Base-by-base conservation (phyloP, 92 coral and sea anemone species). In the Porites rus region DNA sequence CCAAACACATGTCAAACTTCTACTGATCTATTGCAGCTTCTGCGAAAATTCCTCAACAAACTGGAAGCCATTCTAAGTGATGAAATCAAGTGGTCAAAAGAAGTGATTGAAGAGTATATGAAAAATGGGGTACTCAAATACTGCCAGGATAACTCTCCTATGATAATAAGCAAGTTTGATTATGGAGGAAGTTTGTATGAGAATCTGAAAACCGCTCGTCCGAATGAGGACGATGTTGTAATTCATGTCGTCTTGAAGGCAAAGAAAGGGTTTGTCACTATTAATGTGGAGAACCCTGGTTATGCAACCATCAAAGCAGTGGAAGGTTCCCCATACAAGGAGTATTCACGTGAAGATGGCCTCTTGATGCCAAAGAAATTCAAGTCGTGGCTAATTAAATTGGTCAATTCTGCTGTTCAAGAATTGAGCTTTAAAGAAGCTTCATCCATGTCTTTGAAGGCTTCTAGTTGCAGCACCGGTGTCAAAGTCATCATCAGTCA, bases 111-210 rank as follows among this genome's bases (percentile, higher is more conserved):
- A 16, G 83, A 75, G 31, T 72, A 67, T 43, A 53, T 94, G 61
- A 87, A 82, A 22, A 85, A 89, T 54, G 69, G 77, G 6, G 60
- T 89, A 28, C 88, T 92, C 11, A 89, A 80, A 75, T 69, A 46
- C 70, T 92, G 92, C 82, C 74, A 75, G 62, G 90, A 80, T 24
- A 69, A 74, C 18, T 74, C 88, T 60, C 88, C 78, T 14, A 66
- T 88, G 11, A 80, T 92, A 14, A 88, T 92, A 14, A 88, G 92
- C 76, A 81, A 53, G 28, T 91, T 91, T 82, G 93, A 91, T 18
- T 88, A 84, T 69, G 71, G 94, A 43, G 96, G 96, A 50, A 93
- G 85, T 75, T 83, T 93, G 56, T 88, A 76, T 20, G 92, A 93
- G 60, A 86, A 80, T 72, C 85, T 93, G 51, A 91, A 91, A 13